phyloP scores from a whole-genome alignment of 1,140 invertebrate genomes.

The Hyles euphorbiae region DNA sequence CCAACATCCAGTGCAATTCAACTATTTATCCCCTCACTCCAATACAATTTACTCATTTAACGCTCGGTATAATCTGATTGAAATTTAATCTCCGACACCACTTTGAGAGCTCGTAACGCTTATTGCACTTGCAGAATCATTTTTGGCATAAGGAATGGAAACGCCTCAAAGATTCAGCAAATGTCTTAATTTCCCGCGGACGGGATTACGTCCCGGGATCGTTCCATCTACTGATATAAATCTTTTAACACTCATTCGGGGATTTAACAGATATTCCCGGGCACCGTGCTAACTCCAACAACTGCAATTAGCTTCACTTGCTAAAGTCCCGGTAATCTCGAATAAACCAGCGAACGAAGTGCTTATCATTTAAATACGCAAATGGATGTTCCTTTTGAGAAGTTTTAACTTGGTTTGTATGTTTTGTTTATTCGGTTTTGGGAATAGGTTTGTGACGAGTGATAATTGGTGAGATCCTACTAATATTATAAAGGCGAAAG shows the following conservation, averaged over 20 bases:
- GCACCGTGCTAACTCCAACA: conserved; percentile 50
- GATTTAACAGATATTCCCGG: conserved; percentile 41
- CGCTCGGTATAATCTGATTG: conserved; percentile 6
- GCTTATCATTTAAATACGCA: conserved; percentile 52
- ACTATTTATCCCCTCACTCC: no score
- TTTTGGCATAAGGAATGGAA: conserved; percentile 2
- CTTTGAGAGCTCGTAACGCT: conserved; percentile 6
- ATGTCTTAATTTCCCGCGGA: conserved; percentile 60
- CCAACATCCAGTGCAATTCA: no score
- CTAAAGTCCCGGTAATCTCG: conserved; percentile 48
- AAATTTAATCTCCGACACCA: conserved; percentile 10
- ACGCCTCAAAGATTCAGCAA: conserved; percentile 31
- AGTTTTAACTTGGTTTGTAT: neutral
- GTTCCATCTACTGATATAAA: conserved; percentile 61
- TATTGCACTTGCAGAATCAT: conserved; percentile 5
- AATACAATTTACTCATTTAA: conserved; percentile 5
- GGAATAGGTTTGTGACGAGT: no score
- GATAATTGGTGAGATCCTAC: no score
- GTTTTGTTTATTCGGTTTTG: no score
- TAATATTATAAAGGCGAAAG: no score
- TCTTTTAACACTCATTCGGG: conserved; percentile 67
- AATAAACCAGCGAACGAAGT: conserved; percentile 30
- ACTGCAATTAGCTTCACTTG: conserved; percentile 57
- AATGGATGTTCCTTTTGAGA: conserved; percentile 22
- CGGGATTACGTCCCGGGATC: conserved; percentile 45